These are phyloP conservation scores for Ichneumoninae sp. DNA, from an alignment of 2,888 invertebrate species.

Conservation along the genomic window DNA sequence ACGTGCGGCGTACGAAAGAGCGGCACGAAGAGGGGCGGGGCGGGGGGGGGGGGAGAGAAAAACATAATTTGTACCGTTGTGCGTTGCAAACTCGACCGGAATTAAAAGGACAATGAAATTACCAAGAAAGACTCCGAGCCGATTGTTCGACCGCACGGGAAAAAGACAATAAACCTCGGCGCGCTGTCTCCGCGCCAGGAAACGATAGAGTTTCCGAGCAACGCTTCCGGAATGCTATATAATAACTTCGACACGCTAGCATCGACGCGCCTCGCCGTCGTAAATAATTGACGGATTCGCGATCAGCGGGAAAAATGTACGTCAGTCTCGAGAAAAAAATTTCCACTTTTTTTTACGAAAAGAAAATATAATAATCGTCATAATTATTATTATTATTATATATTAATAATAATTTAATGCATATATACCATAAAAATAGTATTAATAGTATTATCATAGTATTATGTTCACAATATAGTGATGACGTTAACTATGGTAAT, in stretches of 20 bases:
- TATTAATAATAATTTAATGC: no score
- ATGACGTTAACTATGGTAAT: no score
- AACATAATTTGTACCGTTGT: constrained; percentile 1
- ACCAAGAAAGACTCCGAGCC: background rate
- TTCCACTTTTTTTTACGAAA: no score
- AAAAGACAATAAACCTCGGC: background rate
- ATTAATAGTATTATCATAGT: no score
- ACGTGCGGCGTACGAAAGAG: background rate
- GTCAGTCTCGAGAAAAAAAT: no score
- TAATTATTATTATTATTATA: no score
- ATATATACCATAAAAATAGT: no score
- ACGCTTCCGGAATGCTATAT: background rate
- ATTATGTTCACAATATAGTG: no score
- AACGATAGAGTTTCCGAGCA: background rate
- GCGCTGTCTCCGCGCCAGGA: background rate
- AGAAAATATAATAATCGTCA: no score
- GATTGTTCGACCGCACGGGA: background rate
- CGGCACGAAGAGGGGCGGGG: no score
- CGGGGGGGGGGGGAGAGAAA: background rate
- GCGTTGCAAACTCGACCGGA: background rate
- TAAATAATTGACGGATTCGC: no score
- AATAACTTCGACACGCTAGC: background rate
- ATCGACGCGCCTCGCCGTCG: background rate
- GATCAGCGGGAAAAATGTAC: no score
- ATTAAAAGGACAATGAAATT: background rate